These are phyloP conservation scores for Pristionchus japonicus DNA, from an alignment of 2,888 invertebrate genomes.

Conservation along the genomic window DNA sequence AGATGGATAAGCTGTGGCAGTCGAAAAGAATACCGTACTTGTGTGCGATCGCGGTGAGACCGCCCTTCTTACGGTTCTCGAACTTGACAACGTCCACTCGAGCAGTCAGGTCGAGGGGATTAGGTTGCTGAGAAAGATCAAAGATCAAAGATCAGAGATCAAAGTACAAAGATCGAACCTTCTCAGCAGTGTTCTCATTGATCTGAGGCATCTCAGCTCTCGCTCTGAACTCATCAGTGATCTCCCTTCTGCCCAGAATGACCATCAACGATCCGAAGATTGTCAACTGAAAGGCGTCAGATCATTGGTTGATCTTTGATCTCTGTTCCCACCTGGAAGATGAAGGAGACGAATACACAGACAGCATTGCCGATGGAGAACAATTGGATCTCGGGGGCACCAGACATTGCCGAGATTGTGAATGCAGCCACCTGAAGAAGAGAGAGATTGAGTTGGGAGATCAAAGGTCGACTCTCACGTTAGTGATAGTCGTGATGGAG, in stretches of 20 bases:
- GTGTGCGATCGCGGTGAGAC: constrained; percentile 36
- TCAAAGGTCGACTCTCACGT: constrained; percentile 51
- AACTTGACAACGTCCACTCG: background rate
- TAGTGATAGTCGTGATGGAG: constrained; percentile 73
- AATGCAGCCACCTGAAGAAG: constrained; percentile 26
- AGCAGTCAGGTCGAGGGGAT: background rate
- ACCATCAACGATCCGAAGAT: constrained; percentile 71
- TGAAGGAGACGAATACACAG: constrained; percentile 68
- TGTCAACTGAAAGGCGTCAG: constrained; percentile 57
- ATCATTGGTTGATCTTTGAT: background rate
- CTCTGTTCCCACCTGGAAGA: constrained; percentile 59
- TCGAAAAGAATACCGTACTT: constrained; percentile 6
- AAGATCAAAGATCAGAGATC: constrained; percentile 23
- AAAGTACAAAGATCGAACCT: background rate
- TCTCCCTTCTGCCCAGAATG: constrained; percentile 59
- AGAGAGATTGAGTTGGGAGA: background rate
- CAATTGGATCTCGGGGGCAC: constrained; percentile 73
- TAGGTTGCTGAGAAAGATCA: background rate
- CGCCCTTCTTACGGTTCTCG: constrained; percentile 28
- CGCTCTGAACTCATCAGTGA: background rate
- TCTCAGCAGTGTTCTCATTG: background rate
- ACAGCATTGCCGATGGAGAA: constrained; percentile 73
- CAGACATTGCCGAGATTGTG: constrained; percentile 67
- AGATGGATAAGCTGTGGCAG: background rate
- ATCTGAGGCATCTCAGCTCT: background rate